These are phyloP conservation scores for Eupithecia pulchellata DNA, from an alignment of 2,888 invertebrate genomes.

Conservation along the genomic window DNA sequence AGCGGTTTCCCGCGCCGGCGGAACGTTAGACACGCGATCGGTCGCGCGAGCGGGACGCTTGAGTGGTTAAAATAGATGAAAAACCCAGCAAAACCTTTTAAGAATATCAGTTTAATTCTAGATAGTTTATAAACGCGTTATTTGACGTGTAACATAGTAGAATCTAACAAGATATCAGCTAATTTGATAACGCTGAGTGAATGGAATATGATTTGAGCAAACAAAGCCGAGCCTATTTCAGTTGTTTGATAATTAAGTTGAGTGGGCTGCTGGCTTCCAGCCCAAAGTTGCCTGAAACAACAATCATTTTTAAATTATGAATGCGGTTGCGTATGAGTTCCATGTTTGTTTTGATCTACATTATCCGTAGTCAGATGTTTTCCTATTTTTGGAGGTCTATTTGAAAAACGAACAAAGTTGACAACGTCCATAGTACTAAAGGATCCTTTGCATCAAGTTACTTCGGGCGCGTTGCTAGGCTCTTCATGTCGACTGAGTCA, in stretches of 20 bases:
- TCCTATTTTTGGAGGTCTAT: too few species aligned
- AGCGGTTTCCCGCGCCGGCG: too few species aligned
- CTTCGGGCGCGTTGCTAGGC: too few species aligned
- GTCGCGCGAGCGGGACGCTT: too few species aligned
- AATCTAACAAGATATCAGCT: constrained; percentile 4
- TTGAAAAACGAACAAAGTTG: too few species aligned
- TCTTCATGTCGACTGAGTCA: too few species aligned
- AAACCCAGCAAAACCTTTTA: neutral
- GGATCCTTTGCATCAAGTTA: too few species aligned
- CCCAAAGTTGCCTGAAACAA: neutral
- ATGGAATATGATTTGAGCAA: constrained; percentile 16
- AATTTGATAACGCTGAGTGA: constrained; percentile 13
- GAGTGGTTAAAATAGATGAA: too few species aligned
- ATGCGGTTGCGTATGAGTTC: neutral
- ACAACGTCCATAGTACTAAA: too few species aligned
- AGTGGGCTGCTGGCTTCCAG: constrained; percentile 1
- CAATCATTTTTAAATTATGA: constrained; percentile 1
- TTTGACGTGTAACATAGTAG: constrained; percentile 8
- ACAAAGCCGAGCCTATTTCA: constrained; percentile 1
- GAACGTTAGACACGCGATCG: too few species aligned
- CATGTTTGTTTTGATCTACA: neutral
- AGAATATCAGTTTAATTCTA: neutral
- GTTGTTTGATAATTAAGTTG: constrained; percentile 8
- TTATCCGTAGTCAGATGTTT: neutral
- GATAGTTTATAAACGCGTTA: neutral